phyloP scores from a whole-genome alignment of 2,888 invertebrate genomes.

The Pseudococcus viburni region DNA sequence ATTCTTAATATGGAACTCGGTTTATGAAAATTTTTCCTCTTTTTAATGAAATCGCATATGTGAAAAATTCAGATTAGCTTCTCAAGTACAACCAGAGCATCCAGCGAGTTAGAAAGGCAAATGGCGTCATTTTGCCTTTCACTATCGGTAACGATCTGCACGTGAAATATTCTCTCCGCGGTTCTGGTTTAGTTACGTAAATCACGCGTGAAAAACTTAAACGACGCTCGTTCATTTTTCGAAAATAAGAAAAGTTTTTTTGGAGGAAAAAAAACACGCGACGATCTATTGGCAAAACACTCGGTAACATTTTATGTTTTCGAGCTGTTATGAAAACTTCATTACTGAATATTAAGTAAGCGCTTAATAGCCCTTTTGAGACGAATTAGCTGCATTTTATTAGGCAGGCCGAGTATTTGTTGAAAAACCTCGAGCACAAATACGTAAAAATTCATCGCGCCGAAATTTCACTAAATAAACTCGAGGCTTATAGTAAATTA shows the following conservation, averaged over 20 bases:
- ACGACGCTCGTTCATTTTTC: slow-evolving; percentile 40
- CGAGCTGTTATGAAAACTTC: slow-evolving; percentile 56
- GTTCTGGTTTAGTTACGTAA: slow-evolving; percentile 47
- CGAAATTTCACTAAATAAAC: slow-evolving; percentile 44
- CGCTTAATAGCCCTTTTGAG: slow-evolving; percentile 53
- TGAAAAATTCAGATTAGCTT: slow-evolving; percentile 46
- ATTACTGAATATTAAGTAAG: slow-evolving; percentile 54
- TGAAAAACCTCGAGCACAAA: slow-evolving; percentile 27
- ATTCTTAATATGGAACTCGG: not conserved
- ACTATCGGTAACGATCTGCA: slow-evolving; percentile 54
- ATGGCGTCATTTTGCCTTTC: slow-evolving; percentile 39
- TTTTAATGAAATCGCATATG: slow-evolving; percentile 27
- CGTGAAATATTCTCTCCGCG: slow-evolving; percentile 36
- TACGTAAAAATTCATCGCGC: slow-evolving; percentile 40
- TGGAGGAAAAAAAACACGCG: not conserved
- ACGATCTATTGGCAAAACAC: slow-evolving; percentile 40
- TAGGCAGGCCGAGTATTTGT: slow-evolving; percentile 8
- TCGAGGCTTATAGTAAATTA: slow-evolving; percentile 44
- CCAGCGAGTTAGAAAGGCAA: not conserved
- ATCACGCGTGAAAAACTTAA: slow-evolving; percentile 55
- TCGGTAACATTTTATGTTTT: slow-evolving; percentile 42
- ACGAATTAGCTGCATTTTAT: slow-evolving; percentile 52
- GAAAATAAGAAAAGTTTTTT: not conserved
- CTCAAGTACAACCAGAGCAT: not conserved
- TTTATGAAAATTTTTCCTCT: slow-evolving; percentile 11